A percentile compares a stretch with the other conserved stretches of the same genome.
Conservation (phyloP, 92 coral and sea anemone species). For the Siderastrea radians region DNA sequence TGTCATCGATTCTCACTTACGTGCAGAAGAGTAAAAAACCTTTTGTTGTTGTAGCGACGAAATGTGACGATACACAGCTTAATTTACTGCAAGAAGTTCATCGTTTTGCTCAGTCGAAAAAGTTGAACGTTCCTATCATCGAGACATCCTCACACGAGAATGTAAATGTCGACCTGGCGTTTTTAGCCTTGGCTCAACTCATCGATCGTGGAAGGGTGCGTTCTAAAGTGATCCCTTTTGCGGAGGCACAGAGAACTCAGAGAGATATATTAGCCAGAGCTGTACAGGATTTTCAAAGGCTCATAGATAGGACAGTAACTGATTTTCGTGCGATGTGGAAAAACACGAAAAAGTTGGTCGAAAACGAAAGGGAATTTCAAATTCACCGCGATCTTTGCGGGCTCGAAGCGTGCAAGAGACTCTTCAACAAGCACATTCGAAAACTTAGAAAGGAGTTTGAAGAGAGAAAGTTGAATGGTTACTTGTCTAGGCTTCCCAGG, state of each 20-base stretch:
- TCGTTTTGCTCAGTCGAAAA: conserved; percentile 92
- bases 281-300: conserved; percentile 87
- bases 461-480: conserved; percentile 85
- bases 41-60: conserved; percentile 94
- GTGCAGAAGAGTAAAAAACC: conserved; percentile 96
- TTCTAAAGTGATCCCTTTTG: conserved; percentile 89
- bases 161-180: conserved; percentile 96
- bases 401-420: conserved; percentile 89
- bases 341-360: conserved; percentile 89
- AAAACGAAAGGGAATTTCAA: conserved; percentile 78
- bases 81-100: conserved; percentile 92
- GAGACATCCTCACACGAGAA: conserved; percentile 91
- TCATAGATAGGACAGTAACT: conserved; percentile 85
- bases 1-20: conserved; percentile 78
- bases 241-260: conserved; percentile 87
- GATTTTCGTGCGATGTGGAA: conserved; percentile 97
- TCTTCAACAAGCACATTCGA: conserved; percentile 93
- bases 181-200: conserved; percentile 87
- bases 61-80: conserved; percentile 94
- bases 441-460: conserved; percentile 93
- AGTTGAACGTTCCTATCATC: conserved; percentile 90
- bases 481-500: conserved; percentile 89
- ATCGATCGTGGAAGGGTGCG: conserved; percentile 97
- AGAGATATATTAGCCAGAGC: conserved; percentile 81
- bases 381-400: conserved; percentile 91